Conservation (phyloP, 2,888 invertebrate species). For the Meganola albula region DNA sequence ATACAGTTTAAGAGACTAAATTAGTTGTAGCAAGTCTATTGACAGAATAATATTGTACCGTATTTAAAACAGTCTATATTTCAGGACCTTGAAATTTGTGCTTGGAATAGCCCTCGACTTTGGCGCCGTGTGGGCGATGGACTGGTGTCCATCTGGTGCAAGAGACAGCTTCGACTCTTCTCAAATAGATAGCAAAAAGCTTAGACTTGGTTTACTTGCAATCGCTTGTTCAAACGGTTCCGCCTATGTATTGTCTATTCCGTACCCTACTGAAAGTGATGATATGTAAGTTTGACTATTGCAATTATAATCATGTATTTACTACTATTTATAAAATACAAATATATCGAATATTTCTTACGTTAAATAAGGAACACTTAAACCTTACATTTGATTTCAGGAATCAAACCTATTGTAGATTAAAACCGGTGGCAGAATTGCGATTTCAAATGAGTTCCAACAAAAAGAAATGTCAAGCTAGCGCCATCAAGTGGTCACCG, state of each 20-base stretch:
- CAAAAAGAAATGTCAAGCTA: constrained; percentile 59
- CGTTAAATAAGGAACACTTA: no score
- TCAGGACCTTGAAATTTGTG: constrained; percentile 48
- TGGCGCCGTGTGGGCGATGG: constrained; percentile 82
- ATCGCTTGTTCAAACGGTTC: constrained; percentile 81
- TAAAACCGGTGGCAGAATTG: constrained; percentile 69
- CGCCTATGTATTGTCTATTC: constrained; percentile 80
- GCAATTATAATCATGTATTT: no score
- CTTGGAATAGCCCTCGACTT: constrained; percentile 80
- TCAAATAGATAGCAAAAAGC: background rate
- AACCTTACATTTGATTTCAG: constrained; percentile 49
- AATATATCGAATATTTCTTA: no score
- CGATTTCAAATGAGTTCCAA: constrained; percentile 30
- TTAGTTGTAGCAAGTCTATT: no score
- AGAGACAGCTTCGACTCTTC: constrained; percentile 49
- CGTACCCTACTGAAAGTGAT: constrained; percentile 53
- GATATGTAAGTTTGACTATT: constrained; percentile 38
- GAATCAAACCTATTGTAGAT: constrained; percentile 47
- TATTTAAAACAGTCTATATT: constrained; percentile 16
- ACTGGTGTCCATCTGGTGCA: constrained; percentile 88
- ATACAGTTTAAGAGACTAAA: no score
- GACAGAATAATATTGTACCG: no score
- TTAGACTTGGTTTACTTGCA: constrained; percentile 82
- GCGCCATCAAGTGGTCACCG: constrained; percentile 68
- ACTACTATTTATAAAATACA: no score